Conservation (phyloP, 2,797 vertebrate genomes). For the Neopelma chrysocephalum region DNA sequence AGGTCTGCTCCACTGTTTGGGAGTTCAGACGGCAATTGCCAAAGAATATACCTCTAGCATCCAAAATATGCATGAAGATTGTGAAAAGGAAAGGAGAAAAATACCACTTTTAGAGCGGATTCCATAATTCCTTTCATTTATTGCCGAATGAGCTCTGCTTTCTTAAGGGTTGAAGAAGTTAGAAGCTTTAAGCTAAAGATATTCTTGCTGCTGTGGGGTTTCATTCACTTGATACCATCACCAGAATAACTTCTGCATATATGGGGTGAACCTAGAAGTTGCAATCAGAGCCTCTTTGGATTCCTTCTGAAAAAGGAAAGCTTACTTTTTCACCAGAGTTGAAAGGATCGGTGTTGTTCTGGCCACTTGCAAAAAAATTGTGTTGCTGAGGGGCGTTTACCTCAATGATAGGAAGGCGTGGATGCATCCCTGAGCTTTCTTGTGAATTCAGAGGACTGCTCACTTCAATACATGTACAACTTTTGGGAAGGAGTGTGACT, state of each 20-base stretch:
- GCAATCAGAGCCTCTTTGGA: neutral
- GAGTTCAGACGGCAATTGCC: neutral
- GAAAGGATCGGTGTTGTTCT: neutral
- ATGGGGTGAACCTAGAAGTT: neutral
- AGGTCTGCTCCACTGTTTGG: neutral
- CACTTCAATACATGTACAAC: neutral
- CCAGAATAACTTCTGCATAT: neutral
- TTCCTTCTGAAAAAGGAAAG: neutral
- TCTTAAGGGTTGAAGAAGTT: neutral
- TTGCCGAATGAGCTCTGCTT: neutral
- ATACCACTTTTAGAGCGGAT: neutral
- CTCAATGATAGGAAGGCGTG: neutral
- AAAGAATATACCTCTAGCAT: slow-evolving; percentile 9
- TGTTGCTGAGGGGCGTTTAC: neutral
- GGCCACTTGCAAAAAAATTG: neutral
- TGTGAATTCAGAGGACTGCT: neutral
- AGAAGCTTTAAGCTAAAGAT: neutral
- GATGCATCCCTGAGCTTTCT: neutral
- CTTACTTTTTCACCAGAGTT: neutral
- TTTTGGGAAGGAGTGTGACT: neutral
- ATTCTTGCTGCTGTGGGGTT: neutral
- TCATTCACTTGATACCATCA: neutral
- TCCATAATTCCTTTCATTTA: neutral
- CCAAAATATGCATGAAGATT: slow-evolving; percentile 4
- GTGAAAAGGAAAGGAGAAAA: neutral